Percentiles rank a stretch among this genome's conserved stretches.
phyloP scores from a whole-genome alignment of 2,888 invertebrate species.

The Melinaea menophilus region DNA sequence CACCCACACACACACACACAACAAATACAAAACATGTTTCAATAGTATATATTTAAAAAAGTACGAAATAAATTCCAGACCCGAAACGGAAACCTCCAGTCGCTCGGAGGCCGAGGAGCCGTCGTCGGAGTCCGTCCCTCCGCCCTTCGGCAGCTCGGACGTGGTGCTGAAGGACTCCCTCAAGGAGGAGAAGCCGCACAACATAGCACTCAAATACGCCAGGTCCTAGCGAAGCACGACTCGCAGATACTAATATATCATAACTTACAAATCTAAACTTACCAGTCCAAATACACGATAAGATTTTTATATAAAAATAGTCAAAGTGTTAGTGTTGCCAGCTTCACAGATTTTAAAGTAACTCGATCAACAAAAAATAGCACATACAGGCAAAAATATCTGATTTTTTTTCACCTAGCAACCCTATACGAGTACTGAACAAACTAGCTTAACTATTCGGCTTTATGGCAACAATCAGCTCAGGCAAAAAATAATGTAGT shows the following conservation, averaged over 20 bases:
- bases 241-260: constrained; percentile 5
- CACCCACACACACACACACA: background rate
- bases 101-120: constrained; percentile 45
- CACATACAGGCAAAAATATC: too few relatives aligned
- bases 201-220: constrained; percentile 62
- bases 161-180: constrained; percentile 61
- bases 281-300: too few relatives aligned
- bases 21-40: too few relatives aligned
- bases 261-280: constrained; percentile 1
- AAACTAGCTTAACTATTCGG: too few relatives aligned
- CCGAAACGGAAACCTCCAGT: constrained; percentile 38
- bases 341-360: too few relatives aligned
- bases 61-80: constrained; percentile 31
- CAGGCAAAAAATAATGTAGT: too few relatives aligned
- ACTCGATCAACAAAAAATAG: too few relatives aligned
- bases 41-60: background rate
- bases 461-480: too few relatives aligned
- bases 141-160: constrained; percentile 47
- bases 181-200: constrained; percentile 63
- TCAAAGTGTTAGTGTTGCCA: too few relatives aligned
- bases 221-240: constrained; percentile 50
- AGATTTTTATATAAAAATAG: too few relatives aligned
- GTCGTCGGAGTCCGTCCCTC: constrained; percentile 31
- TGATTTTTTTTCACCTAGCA: too few relatives aligned
- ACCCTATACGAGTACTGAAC: too few relatives aligned